Evolutionary conservation across 35 echinoderm and acorn worm genomes (phyloP), one percentile per base, ranked within the genome.

Genomic region (Lytechinus variegatus): DNA sequence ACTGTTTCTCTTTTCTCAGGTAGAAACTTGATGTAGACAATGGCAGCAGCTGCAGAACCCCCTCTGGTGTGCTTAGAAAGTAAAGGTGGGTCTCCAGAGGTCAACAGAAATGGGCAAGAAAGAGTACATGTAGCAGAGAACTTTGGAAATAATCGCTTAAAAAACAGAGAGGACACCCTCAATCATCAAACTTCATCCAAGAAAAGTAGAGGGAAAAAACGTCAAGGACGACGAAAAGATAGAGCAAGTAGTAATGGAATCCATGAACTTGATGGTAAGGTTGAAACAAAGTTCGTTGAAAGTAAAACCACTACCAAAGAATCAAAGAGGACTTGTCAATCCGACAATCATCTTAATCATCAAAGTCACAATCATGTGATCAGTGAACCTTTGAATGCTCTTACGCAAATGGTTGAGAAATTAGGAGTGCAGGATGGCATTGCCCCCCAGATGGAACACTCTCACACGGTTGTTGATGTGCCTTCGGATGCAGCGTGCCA

Each of bases 211-310:
- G 92, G 92, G 28, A 93, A 57, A 54, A 93, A 93, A 24, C 28
- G 92, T 16, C 92, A 57, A 57, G 92, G 92, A 5, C 52, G 54
- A 28, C 52, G 92, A 24, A 93, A 93, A 93, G 92, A 93, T 27
- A 93, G 57, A 93, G 28, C 92, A 55, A 93, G 92, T 93, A 57
- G 52, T 55, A 93, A 93, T 93, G 92, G 92, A 9, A 57, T 93
- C 53, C 54, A 93, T 54, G 27, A 54, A 14, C 10, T 14, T 53
- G 92, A 92, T 33, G 53, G 24, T 55, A 93, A 54, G 27, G 53
- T n/a, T 14, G 27, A 57, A n/a, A 27, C 55, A 10, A 54, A 93
- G 92, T 14, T 11, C 3, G 92, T 33, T 57, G 55, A 52, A 44
- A 90, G 88, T 33, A 90, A 52, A 52, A 33, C 88, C 33, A 54